Base-by-base conservation (phyloP, 1,140 invertebrate species). In the Lutraria rhynchaena region DNA sequence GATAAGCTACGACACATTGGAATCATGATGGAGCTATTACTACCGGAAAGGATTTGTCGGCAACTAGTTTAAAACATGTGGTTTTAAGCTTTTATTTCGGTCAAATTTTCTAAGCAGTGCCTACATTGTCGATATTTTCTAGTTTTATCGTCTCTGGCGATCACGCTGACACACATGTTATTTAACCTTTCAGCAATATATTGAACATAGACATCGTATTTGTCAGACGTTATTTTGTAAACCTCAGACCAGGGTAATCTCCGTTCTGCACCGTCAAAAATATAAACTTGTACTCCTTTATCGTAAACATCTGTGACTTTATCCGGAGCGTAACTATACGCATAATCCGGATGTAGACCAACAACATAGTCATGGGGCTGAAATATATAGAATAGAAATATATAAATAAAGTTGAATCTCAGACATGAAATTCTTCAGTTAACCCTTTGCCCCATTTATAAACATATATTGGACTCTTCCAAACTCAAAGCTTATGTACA, bases 281-380 rank as follows among this genome's bases (percentile, higher is more conserved):
- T 41, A 7, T 35, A 22, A 22, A 63, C 35, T 1, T 19, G 33
- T 17, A 37, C 35, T 33, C 35, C 35, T 4, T 3, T 4, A 19
- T 61, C 22, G 35, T 63, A 63, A 1, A 41, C 60, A 35, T 63
- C 37, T 19, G 37, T 33, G 22, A 41, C 35, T 3, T 22, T 63
- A 4, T n/a, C 60, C 24, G 60, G 60, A 33, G 60, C 60, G 35
- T 63, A 63, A 22, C 60, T 63, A n/a, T 63, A 44, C n/a, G 24
- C 35, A 33, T 63, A 63, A 17, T 33, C 22, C 5, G 60, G 60
- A 41, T 63, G 60, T 35, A 63, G 11, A n/a, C 33, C 60, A 1
- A 63, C 24, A 2, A 63, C 60, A 3, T 63, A 24, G 13, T 63
- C 60, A 37, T 41, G 7, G 13, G 35, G 60, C 60, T 63, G 60